These are phyloP conservation scores for Pogonophryne albipinna DNA, from an alignment of 2,797 vertebrate genomes.

Conservation along the genomic window DNA sequence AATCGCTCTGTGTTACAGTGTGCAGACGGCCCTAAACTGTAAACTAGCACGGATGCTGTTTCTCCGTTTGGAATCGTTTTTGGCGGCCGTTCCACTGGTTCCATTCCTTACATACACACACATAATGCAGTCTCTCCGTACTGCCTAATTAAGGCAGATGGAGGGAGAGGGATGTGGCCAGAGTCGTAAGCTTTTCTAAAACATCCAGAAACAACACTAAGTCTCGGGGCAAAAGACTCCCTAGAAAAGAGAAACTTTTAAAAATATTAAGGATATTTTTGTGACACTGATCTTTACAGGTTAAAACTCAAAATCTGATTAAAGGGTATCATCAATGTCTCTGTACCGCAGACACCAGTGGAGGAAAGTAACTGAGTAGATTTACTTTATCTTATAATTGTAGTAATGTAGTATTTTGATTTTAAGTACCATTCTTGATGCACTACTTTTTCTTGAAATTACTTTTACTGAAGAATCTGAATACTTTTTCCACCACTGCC, in stretches of 20 bases:
- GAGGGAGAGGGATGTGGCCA: constrained; percentile 21
- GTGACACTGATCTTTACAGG: not conserved
- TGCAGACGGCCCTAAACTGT: constrained; percentile 28
- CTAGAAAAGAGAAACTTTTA: not conserved
- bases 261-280: constrained; percentile 10
- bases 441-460: too few relatives aligned
- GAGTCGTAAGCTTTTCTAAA: constrained; percentile 47
- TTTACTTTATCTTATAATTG: too few relatives aligned
- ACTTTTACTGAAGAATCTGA: too few relatives aligned
- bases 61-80: constrained; percentile 44
- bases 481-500: not conserved
- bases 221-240: too few relatives aligned
- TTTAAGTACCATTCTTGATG: too few relatives aligned
- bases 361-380: too few relatives aligned
- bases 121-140: constrained; percentile 55
- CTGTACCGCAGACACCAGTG: not conserved
- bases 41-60: constrained; percentile 49
- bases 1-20: constrained; percentile 1
- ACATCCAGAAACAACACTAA: constrained; percentile 58
- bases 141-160: constrained; percentile 82
- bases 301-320: not conserved
- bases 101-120: constrained; percentile 56
- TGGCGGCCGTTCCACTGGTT: constrained; percentile 45
- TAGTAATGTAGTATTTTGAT: too few relatives aligned
- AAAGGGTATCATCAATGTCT: not conserved